A percentile compares a stretch with the other conserved stretches of the same genome.
Evolutionary conservation across 2,888 invertebrate species (phyloP).

Genomic region (Thelaira solivaga): DNA sequence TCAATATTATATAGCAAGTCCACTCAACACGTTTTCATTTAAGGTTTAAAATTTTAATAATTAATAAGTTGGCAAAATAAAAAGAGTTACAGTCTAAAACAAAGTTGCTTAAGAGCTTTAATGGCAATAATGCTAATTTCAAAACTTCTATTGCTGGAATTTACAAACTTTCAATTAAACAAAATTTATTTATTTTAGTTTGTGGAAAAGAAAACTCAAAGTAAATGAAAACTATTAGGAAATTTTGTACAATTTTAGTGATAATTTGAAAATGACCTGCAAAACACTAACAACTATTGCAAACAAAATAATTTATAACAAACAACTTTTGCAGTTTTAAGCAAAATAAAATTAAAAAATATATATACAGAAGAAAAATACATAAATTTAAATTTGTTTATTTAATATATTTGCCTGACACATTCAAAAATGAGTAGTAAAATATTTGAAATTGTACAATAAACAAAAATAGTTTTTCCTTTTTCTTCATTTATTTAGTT

Average conservation of each 20-base stretch:
- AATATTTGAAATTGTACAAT: slow-evolving; percentile 11
- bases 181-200: not conserved
- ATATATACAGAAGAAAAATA: too few species aligned
- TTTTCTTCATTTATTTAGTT: slow-evolving; percentile 42
- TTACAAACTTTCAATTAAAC: not conserved
- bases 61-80: not conserved
- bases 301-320: not conserved
- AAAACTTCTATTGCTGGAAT: not conserved
- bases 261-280: slow-evolving; percentile 31
- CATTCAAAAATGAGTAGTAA: too few species aligned
- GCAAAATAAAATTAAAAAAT: not conserved
- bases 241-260: slow-evolving; percentile 14
- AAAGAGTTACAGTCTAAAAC: not conserved
- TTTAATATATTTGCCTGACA: too few species aligned
- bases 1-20: too few species aligned
- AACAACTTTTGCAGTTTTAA: not conserved
- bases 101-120: not conserved
- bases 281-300: slow-evolving; percentile 1
- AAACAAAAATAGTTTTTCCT: slow-evolving; percentile 25
- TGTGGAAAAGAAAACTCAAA: not conserved
- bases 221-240: slow-evolving; percentile 2
- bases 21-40: not conserved
- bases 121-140: slow-evolving; percentile 6
- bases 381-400: not conserved
- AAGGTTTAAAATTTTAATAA: slow-evolving; percentile 12